Percentiles rank a stretch among this genome's conserved stretches.
These are phyloP conservation scores for Drosophila mojavensis DNA, from an alignment of 1,140 invertebrate species.

Conservation along the genomic window DNA sequence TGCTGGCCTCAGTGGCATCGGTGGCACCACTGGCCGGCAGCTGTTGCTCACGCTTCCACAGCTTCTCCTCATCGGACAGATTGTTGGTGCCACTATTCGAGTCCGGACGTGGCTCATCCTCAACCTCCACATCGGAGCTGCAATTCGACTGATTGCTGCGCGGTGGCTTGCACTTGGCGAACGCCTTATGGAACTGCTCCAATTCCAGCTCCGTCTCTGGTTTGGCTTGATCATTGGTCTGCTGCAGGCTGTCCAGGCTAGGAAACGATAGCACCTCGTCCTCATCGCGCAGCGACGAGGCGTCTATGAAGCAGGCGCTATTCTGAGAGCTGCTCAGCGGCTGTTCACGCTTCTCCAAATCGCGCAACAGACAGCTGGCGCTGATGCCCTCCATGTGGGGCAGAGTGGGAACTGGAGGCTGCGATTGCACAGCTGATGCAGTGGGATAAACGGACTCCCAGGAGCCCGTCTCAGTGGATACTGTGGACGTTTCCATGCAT, in stretches of 20 bases:
- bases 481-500: conserved; percentile 86
- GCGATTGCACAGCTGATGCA: background rate
- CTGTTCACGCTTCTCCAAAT: conserved; percentile 73
- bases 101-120: conserved; percentile 48
- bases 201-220: conserved; percentile 49
- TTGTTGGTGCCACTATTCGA: conserved; percentile 61
- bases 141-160: conserved; percentile 43
- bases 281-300: conserved; percentile 89
- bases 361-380: conserved; percentile 67
- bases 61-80: conserved; percentile 84
- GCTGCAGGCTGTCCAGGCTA: conserved; percentile 60
- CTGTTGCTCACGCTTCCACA: conserved; percentile 63
- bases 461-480: conserved; percentile 86
- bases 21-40: conserved; percentile 27
- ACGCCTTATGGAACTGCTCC: conserved; percentile 80
- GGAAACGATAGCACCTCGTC: conserved; percentile 83
- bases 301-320: conserved; percentile 89
- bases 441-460: conserved; percentile 86
- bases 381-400: conserved; percentile 53
- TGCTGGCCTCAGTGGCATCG: conserved; percentile 43
- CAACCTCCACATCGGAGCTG: conserved; percentile 43
- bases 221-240: conserved; percentile 12
- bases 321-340: conserved; percentile 65
- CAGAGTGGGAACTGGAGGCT: background rate
- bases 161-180: conserved; percentile 70